Conservation (phyloP, 2,797 vertebrate species). For the Pagetopsis macropterus region DNA sequence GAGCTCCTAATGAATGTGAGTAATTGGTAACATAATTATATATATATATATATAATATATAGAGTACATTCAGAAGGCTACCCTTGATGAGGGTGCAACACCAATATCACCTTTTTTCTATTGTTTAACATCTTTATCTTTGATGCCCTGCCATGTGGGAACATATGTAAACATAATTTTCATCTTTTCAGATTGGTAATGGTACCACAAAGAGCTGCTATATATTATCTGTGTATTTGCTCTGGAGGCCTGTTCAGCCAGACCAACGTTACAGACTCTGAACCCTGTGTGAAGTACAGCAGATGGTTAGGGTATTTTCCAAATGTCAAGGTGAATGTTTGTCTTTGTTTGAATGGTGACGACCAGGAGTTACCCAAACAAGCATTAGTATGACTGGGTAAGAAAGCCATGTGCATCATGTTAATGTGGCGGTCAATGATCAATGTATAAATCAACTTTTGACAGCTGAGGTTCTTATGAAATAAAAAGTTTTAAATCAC, state of each 20-base stretch:
- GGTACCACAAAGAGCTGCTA: slow-evolving; percentile 14
- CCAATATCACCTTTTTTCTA: neutral
- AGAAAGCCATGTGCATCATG: too few relatives aligned
- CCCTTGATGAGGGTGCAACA: slow-evolving; percentile 46
- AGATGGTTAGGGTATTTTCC: slow-evolving; percentile 40
- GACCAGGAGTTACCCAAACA: slow-evolving; percentile 12
- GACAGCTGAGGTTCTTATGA: neutral
- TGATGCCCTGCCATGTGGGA: slow-evolving; percentile 12
- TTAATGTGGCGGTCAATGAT: too few relatives aligned
- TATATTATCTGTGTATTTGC: slow-evolving; percentile 32
- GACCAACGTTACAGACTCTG: slow-evolving; percentile 7
- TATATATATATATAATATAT: neutral
- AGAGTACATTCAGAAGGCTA: neutral
- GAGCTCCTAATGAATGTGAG: neutral
- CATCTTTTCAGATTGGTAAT: slow-evolving; percentile 12
- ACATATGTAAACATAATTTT: slow-evolving; percentile 24
- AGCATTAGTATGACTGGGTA: neutral
- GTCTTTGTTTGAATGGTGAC: slow-evolving; percentile 14
- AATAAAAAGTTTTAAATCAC: neutral
- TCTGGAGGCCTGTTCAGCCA: slow-evolving; percentile 31
- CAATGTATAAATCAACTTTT: neutral
- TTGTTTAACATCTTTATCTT: slow-evolving; percentile 16
- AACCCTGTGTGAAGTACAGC: slow-evolving; percentile 34
- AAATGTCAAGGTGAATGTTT: slow-evolving; percentile 26
- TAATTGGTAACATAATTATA: neutral